These are phyloP conservation scores for Dryomyza anilis DNA, from an alignment of 2,888 invertebrate species.

Conservation along the genomic window DNA sequence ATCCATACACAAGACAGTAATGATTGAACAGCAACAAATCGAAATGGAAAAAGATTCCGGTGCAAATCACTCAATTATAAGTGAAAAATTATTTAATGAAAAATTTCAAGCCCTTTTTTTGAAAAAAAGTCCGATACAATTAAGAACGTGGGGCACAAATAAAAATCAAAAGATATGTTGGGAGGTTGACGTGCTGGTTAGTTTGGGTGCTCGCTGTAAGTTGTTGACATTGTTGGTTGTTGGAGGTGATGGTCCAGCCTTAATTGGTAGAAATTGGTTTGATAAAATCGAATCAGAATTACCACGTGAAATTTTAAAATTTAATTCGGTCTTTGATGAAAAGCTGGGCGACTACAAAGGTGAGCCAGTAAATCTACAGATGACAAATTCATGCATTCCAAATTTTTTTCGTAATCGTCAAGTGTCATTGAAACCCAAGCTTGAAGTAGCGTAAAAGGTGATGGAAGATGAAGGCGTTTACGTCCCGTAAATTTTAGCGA, in stretches of 20 bases:
- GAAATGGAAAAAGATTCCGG: no score
- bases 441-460: slow-evolving; percentile 9
- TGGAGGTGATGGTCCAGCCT: slow-evolving; percentile 7
- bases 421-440: slow-evolving; percentile 16
- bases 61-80: no score
- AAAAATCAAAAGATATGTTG: slow-evolving; percentile 6
- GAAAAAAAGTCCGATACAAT: not conserved
- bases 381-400: slow-evolving; percentile 2
- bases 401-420: slow-evolving; percentile 13
- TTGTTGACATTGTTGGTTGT: slow-evolving; percentile 1
- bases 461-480: slow-evolving; percentile 24
- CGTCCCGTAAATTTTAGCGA: slow-evolving; percentile 6
- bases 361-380: not conserved
- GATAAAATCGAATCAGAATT: not conserved
- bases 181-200: not conserved
- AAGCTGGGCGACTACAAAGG: slow-evolving; percentile 17
- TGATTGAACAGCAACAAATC: no score
- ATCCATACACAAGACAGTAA: no score
- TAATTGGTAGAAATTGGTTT: slow-evolving; percentile 28
- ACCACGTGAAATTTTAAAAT: not conserved
- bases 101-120: no score
- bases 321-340: slow-evolving; percentile 2
- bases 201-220: not conserved
- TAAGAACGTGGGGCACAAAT: not conserved
- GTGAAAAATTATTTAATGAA: not conserved